These are phyloP conservation scores for Lagodon rhomboides DNA, from an alignment of 2,797 vertebrate species.

Conservation along the genomic window DNA sequence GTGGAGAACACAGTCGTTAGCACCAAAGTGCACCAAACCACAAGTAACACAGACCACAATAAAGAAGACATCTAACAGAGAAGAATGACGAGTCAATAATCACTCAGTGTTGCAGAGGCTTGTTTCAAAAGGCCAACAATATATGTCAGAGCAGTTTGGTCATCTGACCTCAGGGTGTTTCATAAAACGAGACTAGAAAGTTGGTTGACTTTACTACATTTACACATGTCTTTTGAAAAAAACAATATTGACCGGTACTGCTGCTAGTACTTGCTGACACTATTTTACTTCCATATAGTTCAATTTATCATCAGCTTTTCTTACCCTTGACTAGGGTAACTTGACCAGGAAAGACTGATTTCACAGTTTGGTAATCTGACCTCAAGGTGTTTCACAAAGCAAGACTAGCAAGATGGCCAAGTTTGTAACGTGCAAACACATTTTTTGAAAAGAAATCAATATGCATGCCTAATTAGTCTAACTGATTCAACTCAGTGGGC, in stretches of 20 bases:
- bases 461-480: too few species aligned
- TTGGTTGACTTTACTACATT: neutral
- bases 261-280: too few species aligned
- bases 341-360: too few species aligned
- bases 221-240: neutral
- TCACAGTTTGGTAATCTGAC: too few species aligned
- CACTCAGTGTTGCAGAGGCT: neutral
- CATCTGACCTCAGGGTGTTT: neutral
- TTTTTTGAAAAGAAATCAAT: too few species aligned
- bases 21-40: constrained; percentile 53
- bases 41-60: constrained; percentile 25
- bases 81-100: neutral
- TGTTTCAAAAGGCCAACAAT: neutral
- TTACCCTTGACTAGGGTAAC: too few species aligned
- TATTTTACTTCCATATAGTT: too few species aligned
- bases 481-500: too few species aligned
- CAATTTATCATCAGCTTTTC: neutral
- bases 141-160: neutral
- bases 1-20: constrained; percentile 22
- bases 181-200: neutral
- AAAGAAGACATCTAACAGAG: neutral
- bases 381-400: too few species aligned
- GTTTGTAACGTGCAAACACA: too few species aligned
- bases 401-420: too few species aligned
- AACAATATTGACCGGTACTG: too few species aligned